Percentiles rank a stretch among this genome's conserved stretches.
phyloP scores from a whole-genome alignment of 2,113 vertebrate genomes.

The Octodon degus region DNA sequence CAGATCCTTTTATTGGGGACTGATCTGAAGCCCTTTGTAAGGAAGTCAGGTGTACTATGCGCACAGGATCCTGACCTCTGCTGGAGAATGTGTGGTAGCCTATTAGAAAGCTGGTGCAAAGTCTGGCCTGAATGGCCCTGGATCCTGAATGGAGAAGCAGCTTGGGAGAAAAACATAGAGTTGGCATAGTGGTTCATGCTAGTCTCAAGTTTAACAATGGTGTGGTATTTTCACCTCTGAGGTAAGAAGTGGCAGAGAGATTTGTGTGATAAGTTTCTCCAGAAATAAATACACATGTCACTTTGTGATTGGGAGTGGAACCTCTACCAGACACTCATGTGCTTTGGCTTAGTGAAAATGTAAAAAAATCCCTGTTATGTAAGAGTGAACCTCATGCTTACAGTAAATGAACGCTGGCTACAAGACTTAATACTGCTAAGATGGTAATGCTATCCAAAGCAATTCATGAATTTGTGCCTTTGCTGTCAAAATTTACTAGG shows the following conservation, averaged over 20 bases:
- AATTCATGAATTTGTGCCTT: constrained; percentile 11
- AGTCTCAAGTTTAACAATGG: constrained; percentile 87
- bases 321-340: constrained; percentile 90
- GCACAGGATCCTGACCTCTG: background rate
- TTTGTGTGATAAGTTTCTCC: constrained; percentile 93
- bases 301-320: constrained; percentile 92
- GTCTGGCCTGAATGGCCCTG: background rate
- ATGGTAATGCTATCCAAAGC: background rate
- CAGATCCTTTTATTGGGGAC: background rate
- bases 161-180: background rate
- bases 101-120: background rate
- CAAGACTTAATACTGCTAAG: background rate
- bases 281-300: constrained; percentile 91
- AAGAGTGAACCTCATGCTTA: background rate
- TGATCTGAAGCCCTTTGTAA: background rate
- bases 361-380: background rate
- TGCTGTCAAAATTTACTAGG: background rate
- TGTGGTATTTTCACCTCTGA: constrained; percentile 90
- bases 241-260: constrained; percentile 93
- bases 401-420: constrained; percentile 87
- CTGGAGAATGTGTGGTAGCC: background rate
- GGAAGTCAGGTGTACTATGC: background rate
- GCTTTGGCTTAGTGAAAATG: constrained; percentile 93
- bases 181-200: constrained; percentile 66
- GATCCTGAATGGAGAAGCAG: background rate